Percentiles rank a stretch among this genome's conserved stretches.
These are phyloP conservation scores for Passer domesticus DNA, from an alignment of 2,113 vertebrate species.

Conservation along the genomic window DNA sequence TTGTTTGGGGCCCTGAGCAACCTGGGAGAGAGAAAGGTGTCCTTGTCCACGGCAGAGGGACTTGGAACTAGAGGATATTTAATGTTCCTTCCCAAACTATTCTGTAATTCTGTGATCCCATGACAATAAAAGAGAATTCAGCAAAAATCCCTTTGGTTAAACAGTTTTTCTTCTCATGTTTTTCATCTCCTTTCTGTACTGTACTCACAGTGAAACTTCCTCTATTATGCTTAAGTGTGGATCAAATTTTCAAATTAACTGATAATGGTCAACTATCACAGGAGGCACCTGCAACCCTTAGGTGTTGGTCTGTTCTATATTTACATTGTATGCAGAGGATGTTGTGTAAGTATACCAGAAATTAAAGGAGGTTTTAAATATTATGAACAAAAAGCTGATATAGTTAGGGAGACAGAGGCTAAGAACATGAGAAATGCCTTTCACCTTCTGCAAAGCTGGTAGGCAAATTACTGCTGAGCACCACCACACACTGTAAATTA, in stretches of 20 bases:
- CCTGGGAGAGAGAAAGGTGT: too few relatives aligned
- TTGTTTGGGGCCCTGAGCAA: neutral
- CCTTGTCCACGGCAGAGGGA: neutral
- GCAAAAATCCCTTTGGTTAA: neutral
- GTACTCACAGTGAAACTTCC: neutral
- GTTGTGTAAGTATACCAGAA: neutral
- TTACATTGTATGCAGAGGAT: neutral
- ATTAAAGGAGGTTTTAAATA: neutral
- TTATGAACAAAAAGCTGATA: neutral
- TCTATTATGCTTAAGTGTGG: neutral
- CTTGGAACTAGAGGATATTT: neutral
- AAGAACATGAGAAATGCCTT: neutral
- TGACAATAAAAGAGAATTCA: neutral
- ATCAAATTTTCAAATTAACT: neutral
- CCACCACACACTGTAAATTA: neutral
- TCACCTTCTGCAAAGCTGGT: neutral
- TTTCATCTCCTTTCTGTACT: neutral
- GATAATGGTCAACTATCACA: neutral
- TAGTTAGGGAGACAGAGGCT: neutral
- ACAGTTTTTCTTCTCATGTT: neutral
- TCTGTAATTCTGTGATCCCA: neutral
- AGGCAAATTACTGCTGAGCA: neutral
- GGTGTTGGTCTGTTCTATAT: neutral
- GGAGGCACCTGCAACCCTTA: neutral
- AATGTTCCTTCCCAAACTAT: neutral